phyloP scores from a whole-genome alignment of 2,113 vertebrate species.

The Brachypteracias leptosomus region DNA sequence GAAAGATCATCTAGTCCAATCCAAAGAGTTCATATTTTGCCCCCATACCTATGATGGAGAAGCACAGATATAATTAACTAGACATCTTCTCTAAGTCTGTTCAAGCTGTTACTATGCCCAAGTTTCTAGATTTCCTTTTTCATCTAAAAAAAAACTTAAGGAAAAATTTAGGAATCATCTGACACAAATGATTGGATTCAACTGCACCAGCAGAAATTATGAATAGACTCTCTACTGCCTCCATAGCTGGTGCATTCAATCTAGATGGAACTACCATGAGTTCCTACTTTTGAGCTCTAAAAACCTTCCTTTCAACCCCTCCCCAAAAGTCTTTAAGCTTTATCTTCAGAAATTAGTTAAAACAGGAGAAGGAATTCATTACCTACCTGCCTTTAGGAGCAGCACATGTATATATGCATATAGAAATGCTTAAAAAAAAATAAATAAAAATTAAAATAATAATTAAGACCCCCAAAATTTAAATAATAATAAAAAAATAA shows the following conservation, averaged over 20 bases:
- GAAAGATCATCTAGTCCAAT: too few relatives aligned
- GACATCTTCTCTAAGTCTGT: not conserved
- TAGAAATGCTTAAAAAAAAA: not conserved
- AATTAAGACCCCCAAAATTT: too few relatives aligned
- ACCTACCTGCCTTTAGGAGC: not conserved
- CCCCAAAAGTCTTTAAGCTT: not conserved
- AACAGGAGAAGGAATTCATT: not conserved
- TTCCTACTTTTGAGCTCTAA: not conserved
- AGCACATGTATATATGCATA: not conserved
- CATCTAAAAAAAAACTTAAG: not conserved
- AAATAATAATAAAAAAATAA: not conserved
- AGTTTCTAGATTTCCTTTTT: not conserved
- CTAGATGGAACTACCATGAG: not conserved
- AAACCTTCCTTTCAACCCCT: accelerated
- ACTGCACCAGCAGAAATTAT: not conserved
- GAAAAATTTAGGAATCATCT: not conserved
- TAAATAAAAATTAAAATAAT: not conserved
- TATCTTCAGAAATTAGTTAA: not conserved
- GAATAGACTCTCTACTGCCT: not conserved
- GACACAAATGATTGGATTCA: not conserved
- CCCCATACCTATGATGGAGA: not conserved
- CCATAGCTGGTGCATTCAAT: not conserved
- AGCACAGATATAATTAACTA: not conserved
- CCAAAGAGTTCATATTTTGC: not conserved
- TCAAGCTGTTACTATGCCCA: not conserved